Percentiles rank a stretch among this genome's conserved stretches.
phyloP scores from a whole-genome alignment of 1,140 invertebrate species.

The Cherax quadricarinatus region DNA sequence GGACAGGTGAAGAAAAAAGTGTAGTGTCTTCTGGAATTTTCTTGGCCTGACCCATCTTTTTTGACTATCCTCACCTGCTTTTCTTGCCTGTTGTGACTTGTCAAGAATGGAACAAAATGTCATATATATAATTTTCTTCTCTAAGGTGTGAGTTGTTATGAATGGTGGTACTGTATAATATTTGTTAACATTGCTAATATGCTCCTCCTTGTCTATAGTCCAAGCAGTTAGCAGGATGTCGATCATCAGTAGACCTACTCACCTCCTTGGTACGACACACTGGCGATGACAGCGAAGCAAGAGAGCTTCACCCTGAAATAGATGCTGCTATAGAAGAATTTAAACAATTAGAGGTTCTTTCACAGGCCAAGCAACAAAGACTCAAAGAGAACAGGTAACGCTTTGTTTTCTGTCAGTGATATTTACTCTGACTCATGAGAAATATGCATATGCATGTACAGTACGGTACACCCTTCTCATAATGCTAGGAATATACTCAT shows the following conservation, averaged over 20 bases:
- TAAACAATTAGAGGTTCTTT: conserved; percentile 80
- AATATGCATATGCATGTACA: too few species aligned
- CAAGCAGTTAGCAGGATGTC: conserved; percentile 83
- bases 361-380: conserved; percentile 85
- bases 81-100: too few species aligned
- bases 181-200: not conserved
- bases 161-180: not conserved
- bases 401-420: too few species aligned
- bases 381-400: conserved; percentile 84
- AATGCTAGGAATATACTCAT: too few species aligned
- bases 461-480: too few species aligned
- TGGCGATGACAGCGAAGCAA: conserved; percentile 83
- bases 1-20: too few species aligned
- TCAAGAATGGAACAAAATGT: too few species aligned
- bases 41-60: too few species aligned
- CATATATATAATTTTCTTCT: not conserved
- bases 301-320: conserved; percentile 78
- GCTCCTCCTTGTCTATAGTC: conserved; percentile 76
- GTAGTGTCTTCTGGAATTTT: too few species aligned
- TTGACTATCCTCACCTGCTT: too few species aligned
- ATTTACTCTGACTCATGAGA: too few species aligned
- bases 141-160: not conserved
- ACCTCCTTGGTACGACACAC: conserved; percentile 86
- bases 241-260: conserved; percentile 86
- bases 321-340: conserved; percentile 80